Percentiles rank a stretch among this genome's conserved stretches.
These are phyloP conservation scores for Caenorhabditis sp. DNA, from an alignment of 2,888 invertebrate species.

Conservation along the genomic window DNA sequence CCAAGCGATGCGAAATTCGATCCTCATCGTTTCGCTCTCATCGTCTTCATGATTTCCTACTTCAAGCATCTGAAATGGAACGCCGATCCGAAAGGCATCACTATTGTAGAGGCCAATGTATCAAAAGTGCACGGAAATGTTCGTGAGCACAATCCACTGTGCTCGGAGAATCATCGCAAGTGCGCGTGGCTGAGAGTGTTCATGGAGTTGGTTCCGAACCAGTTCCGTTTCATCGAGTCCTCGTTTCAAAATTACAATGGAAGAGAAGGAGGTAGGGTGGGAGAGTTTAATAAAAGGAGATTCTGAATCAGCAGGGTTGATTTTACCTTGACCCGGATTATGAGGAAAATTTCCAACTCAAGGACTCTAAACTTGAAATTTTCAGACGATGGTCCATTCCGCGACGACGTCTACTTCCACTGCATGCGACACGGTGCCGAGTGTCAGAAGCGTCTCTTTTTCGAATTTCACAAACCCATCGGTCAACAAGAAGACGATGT, in stretches of 20 bases:
- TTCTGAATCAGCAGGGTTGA: too few relatives aligned
- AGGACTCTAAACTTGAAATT: neutral
- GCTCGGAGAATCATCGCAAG: conserved; percentile 42
- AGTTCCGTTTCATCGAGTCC: conserved; percentile 17
- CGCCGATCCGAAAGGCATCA: neutral
- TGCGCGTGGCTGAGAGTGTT: conserved; percentile 50
- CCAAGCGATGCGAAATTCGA: neutral
- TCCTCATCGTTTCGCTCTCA: neutral
- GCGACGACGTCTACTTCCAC: conserved; percentile 57
- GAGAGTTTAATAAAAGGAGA: neutral
- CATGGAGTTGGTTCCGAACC: conserved; percentile 11
- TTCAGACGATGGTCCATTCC: conserved; percentile 53
- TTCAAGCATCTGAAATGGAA: conserved; percentile 26
- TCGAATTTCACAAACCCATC: conserved; percentile 45
- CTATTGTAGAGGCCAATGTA: conserved; percentile 5
- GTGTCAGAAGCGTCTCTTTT: conserved; percentile 61
- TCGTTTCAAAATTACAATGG: conserved; percentile 13
- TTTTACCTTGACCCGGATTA: too few relatives aligned
- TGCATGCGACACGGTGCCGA: conserved; percentile 60
- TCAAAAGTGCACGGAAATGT: neutral
- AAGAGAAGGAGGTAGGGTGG: neutral
- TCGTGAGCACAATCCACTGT: conserved; percentile 11
- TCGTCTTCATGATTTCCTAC: conserved; percentile 18
- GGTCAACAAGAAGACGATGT: conserved; percentile 18
- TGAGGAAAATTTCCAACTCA: too few relatives aligned